A percentile compares a stretch with the other conserved stretches of the same genome.
Conservation (phyloP, 2,888 invertebrate genomes). For the Apeira syringaria region DNA sequence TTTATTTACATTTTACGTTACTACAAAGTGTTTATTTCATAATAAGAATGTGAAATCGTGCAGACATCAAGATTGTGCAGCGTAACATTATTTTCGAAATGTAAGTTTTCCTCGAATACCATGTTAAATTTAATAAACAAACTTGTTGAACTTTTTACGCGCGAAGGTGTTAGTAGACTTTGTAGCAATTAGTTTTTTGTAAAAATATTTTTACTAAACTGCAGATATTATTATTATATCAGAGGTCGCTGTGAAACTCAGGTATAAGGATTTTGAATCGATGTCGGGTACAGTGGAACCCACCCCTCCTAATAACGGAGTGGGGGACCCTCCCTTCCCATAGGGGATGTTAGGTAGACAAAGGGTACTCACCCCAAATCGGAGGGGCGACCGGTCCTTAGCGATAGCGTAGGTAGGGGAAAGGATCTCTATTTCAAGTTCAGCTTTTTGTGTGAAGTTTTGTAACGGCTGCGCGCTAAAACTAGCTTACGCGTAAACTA, state of each 20-base stretch:
- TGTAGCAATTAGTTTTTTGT: not conserved
- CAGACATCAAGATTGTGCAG: no score
- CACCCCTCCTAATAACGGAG: conserved; percentile 71
- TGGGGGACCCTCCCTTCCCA: conserved; percentile 77
- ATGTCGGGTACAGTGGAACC: conserved; percentile 65
- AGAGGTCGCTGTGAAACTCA: conserved; percentile 40
- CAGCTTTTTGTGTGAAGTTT: conserved; percentile 45
- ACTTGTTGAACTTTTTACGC: conserved; percentile 10
- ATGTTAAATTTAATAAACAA: not conserved
- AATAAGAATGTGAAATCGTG: no score
- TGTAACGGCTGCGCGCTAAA: conserved; percentile 50
- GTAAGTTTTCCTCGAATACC: not conserved
- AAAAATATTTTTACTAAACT: not conserved
- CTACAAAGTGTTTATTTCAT: no score
- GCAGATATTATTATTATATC: conserved; percentile 35
- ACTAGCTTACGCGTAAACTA: conserved; percentile 29
- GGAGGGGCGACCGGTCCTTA: conserved; percentile 74
- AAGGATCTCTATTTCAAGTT: conserved; percentile 66
- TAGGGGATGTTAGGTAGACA: conserved; percentile 77
- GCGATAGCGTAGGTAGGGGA: conserved; percentile 68
- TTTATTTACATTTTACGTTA: no score
- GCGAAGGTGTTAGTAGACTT: conserved; percentile 4
- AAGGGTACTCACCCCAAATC: conserved; percentile 79
- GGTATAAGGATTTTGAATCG: conserved; percentile 64
- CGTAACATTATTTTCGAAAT: not conserved